Conservation (phyloP, 2,113 vertebrate genomes). For the Eurystomus gularis region DNA sequence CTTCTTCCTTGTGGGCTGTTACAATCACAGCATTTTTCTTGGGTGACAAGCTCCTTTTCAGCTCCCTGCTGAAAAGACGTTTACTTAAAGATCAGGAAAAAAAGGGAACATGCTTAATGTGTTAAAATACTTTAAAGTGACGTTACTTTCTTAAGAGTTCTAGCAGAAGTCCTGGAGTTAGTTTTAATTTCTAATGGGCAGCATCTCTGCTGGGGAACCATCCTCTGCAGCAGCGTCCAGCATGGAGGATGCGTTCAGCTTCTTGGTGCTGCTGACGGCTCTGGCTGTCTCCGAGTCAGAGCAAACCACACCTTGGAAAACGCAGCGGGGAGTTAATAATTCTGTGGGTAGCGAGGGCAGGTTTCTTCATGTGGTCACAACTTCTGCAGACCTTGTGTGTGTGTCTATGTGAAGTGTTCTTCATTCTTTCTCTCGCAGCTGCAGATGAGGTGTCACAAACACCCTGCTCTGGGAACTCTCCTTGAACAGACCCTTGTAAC, state of each 20-base stretch:
- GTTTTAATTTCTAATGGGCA: background rate
- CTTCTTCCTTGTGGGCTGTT: background rate
- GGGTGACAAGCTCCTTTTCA: background rate
- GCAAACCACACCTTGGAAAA: background rate
- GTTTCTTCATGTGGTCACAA: background rate
- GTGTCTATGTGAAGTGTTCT: background rate
- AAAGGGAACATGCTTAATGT: background rate
- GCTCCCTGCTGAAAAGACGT: background rate
- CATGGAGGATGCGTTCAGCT: background rate
- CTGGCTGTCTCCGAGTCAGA: background rate
- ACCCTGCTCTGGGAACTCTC: background rate
- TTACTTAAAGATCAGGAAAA: background rate
- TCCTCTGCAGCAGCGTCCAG: background rate
- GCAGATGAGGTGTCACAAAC: background rate
- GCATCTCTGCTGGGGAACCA: background rate
- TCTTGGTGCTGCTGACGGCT: background rate
- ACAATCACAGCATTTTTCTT: background rate
- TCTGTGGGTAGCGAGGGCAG: background rate
- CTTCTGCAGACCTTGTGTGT: accelerated
- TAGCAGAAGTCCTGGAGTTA: background rate
- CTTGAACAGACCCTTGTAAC: background rate
- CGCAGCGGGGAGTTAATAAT: background rate
- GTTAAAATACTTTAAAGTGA: background rate
- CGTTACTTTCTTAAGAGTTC: background rate
- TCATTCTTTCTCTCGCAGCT: background rate